Base-by-base conservation (phyloP, 2,888 invertebrate genomes). In the Stenolophus ochropezus region DNA sequence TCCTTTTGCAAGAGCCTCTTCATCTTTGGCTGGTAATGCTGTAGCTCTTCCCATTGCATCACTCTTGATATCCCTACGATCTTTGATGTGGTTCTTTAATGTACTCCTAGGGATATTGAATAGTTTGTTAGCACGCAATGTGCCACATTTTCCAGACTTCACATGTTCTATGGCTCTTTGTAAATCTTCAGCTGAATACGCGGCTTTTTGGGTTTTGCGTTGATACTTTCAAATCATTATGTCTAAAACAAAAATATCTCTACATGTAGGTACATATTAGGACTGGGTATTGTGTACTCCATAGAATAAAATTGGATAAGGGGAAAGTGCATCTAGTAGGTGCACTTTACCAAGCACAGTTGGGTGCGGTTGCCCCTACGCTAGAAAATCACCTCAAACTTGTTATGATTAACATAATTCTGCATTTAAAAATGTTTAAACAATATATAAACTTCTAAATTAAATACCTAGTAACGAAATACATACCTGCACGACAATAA, bases 1-100 rank as follows among this genome's bases (percentile, higher is more conserved):
- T 49, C 85, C 83, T 82, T 85, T 83, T 5, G 84, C 85, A 18
- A 86, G 75, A 27, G 83, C 82, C 81, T 83, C 82, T 84, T 86
- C 86, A 47, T 85, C 77, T 78, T 85, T 85, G 21, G 27, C 33
- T 18, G 86, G 83, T 77, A 87, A 83, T 27, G 83, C 84, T 8
- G 84, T 79, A 56, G 80, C 61, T 83, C 85, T 83, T 4, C 87
- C 87, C 49, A 84, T 58, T 21, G 85, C 83, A 5, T 82, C 71
- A 42, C 81, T 81, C 82, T 84, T 84, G n/a, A 73, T 58, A 18
- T 85, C 84, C 65, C 83, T 81, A 81, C 61, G 83, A n/a, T 83
- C 83, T 77, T 83, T 84, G 6, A 85, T 53, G 73, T 83, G 85
- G 74, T 83, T 81, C 42, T 71, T 81, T 56, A 85, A 81, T 47